These are phyloP conservation scores for Brevimyrus niger DNA, from an alignment of 2,113 vertebrate species.

Conservation along the genomic window DNA sequence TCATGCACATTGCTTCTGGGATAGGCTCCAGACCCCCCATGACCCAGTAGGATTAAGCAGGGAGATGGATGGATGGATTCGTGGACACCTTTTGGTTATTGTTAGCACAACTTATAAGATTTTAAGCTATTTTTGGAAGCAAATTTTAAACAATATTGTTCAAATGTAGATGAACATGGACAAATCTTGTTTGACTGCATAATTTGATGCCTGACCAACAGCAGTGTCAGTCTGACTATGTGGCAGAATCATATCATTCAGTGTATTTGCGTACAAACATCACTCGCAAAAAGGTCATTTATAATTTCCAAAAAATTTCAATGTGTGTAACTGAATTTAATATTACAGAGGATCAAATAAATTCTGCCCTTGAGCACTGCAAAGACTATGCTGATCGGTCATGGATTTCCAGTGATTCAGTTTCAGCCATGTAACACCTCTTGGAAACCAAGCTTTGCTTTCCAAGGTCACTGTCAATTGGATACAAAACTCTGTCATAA, in stretches of 20 bases:
- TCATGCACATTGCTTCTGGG: too few species aligned
- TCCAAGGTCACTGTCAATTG: constrained; percentile 20
- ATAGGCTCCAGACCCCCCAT: too few species aligned
- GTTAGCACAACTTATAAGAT: neutral
- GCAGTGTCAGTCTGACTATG: neutral
- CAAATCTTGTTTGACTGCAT: neutral
- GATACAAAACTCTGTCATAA: constrained; percentile 1
- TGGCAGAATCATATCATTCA: neutral
- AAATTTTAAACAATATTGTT: neutral
- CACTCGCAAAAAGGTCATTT: neutral
- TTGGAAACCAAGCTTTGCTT: constrained; percentile 4
- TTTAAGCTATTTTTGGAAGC: neutral
- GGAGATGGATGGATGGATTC: too few species aligned
- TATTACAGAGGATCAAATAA: neutral
- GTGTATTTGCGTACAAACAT: neutral
- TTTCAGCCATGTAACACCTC: constrained; percentile 16
- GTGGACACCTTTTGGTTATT: neutral
- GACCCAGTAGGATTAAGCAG: too few species aligned
- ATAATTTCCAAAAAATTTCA: neutral
- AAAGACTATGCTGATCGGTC: neutral
- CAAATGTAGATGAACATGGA: neutral
- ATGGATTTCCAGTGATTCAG: neutral
- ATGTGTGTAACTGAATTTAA: neutral
- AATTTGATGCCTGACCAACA: neutral
- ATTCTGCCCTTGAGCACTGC: neutral